Conservation (phyloP, 2,797 vertebrate species). For the Leucoraja ocellata region DNA sequence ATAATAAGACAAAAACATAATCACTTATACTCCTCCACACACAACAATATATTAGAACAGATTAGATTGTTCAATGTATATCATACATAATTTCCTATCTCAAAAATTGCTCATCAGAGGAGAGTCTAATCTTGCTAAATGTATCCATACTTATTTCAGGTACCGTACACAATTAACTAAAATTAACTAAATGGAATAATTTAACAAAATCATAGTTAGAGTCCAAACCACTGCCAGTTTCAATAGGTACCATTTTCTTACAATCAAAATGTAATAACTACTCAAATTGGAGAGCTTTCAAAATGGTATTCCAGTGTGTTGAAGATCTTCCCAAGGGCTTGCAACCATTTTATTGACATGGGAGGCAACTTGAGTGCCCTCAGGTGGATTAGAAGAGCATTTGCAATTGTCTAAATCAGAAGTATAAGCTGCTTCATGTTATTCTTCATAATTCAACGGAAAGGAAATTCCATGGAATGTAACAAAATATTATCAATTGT, state of each 20-base stretch:
- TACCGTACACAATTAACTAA: not conserved
- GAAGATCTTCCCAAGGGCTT: not conserved
- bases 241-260: not conserved
- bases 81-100: not conserved
- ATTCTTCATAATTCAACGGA: not conserved
- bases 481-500: not conserved
- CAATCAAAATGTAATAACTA: not conserved
- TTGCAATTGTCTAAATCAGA: not conserved
- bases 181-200: not conserved
- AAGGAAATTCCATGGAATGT: not conserved
- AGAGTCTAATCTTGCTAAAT: not conserved
- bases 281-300: not conserved
- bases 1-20: not conserved
- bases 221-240: not conserved
- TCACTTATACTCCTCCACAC: not conserved
- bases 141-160: not conserved
- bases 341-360: no score
- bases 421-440: not conserved
- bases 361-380: constrained; percentile 1
- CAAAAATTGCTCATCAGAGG: not conserved
- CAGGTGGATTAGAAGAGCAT: not conserved
- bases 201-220: not conserved
- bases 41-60: not conserved
- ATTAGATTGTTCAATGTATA: not conserved
- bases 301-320: not conserved